Evolutionary conservation across 2,113 vertebrate species (phyloP), one percentile per base, ranked within the genome.

Genomic region (Pipa parva): DNA sequence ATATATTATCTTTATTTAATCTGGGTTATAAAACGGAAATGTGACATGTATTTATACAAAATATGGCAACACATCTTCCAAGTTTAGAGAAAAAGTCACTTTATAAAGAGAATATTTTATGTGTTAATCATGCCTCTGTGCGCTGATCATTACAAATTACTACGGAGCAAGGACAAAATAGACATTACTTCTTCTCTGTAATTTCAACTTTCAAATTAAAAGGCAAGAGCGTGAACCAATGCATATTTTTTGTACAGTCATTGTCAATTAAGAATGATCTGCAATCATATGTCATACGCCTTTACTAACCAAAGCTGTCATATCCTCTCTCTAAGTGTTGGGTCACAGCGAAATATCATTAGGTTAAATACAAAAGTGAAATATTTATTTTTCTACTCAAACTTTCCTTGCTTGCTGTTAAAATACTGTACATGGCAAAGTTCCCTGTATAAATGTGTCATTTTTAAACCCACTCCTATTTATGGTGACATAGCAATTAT

Each of bases 401-500:
- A 3, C n/a, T 42, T 42, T 17, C 11, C 39, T 42, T 42, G 39
- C 1, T 10, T 31, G n/a, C 10, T n/a, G 39, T 42, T n/a, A n/a
- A 42, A 42, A 42, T n/a, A 17, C 39, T 15, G n/a, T n/a, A n/a
- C n/a, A 15, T 42, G 29, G n/a, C n/a, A 42, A 42, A 12, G 17
- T 42, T 42, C 39, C 3, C 15, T 17, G 6, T 42, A 42, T 42
- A 17, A 42, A 42, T 5, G 17, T 42, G 13, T n/a, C 5, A 17
- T 42, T 42, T 42, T 42, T 42, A 42, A 42, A 42, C 3, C 27
- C 55, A 59, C 39, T 59, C 46, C 20, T 51, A 68, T 68, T 59
- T 42, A 59, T 37, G 51, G 31, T 59, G 65, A 27, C 65, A 59
- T 21, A 21, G 7, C 36, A 39, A 58, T 68, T 68, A 68, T 51